Base-by-base conservation (phyloP, 1,140 invertebrate genomes). In the Subanguina moxae region DNA sequence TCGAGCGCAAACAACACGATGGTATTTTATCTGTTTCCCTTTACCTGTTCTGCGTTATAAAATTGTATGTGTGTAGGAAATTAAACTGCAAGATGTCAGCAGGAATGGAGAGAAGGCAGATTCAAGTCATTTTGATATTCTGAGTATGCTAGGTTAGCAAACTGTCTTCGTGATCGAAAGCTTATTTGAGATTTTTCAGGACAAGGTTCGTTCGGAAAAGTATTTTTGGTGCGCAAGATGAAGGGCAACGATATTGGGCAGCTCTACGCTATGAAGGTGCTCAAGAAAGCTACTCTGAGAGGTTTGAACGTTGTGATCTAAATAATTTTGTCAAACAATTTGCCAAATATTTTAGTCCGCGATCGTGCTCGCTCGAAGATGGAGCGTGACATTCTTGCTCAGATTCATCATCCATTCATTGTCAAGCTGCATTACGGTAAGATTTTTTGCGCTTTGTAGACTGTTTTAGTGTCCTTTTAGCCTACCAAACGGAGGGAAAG, bases 401-500 rank as follows among this genome's bases (percentile, higher is more conserved):
- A 98, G 85, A 93, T 99, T 65, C 90, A 91, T 27, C 94, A 98
- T 87, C 93, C 95, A 25, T 99, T 98, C 85, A 96, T 99, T 75
- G 95, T 99, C 13, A 90, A 91, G 82, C 85, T 99, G 64, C 93
- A 97, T 84, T 98, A 97, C 87, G 87, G 86, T 87, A 80, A 76
- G 78, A 64, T 32, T 30, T 65, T 25, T 38, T 38, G 32, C 11
- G 32, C 11, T 38, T 3, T 5, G 3, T 71, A 25, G 28, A 62
- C 8, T 62, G 11, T 3, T 38, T 11, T 5, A 5, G 32, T 21
- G 52, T 61, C 75, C 57, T 77, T 83, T 58, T 73, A 87, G 94
- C 95, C 74, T 98, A 97, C 85, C 95, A 98, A 87, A 97, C 94
- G 0, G 93, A 96, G 82, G 95, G 94, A 63, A 99, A 99, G 87